phyloP scores from a whole-genome alignment of 2,797 vertebrate species.

The Calcarius lapponicus region DNA sequence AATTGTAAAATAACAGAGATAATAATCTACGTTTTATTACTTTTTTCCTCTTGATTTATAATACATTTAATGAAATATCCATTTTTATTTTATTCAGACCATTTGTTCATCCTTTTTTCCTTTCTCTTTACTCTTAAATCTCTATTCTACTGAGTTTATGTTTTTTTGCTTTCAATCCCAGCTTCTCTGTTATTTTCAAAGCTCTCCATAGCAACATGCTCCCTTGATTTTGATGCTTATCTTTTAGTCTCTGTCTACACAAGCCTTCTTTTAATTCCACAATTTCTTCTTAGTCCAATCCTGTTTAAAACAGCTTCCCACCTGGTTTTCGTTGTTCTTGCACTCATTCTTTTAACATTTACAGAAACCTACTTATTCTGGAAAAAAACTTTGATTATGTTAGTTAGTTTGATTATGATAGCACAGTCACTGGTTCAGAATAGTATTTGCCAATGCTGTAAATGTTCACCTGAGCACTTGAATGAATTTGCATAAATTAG shows the following conservation, averaged over 20 bases:
- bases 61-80: not conserved
- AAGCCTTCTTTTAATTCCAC: not conserved
- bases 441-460: not conserved
- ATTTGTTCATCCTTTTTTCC: not conserved
- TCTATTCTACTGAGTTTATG: not conserved
- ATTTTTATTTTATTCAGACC: not conserved
- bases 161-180: not conserved
- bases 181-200: not conserved
- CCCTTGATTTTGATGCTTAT: not conserved
- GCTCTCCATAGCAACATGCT: not conserved
- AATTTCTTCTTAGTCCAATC: not conserved
- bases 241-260: not conserved
- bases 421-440: not conserved
- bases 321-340: rapidly evolving
- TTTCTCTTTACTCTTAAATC: not conserved
- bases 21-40: not conserved
- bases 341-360: not conserved
- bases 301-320: not conserved
- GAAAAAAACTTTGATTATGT: not conserved
- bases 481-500: not conserved
- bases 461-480: not conserved
- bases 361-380: not conserved
- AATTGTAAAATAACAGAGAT: not conserved
- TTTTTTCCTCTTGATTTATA: not conserved
- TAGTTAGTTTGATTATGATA: not conserved